phyloP scores from a whole-genome alignment of 1,140 invertebrate species.

The Drosophila teissieri region DNA sequence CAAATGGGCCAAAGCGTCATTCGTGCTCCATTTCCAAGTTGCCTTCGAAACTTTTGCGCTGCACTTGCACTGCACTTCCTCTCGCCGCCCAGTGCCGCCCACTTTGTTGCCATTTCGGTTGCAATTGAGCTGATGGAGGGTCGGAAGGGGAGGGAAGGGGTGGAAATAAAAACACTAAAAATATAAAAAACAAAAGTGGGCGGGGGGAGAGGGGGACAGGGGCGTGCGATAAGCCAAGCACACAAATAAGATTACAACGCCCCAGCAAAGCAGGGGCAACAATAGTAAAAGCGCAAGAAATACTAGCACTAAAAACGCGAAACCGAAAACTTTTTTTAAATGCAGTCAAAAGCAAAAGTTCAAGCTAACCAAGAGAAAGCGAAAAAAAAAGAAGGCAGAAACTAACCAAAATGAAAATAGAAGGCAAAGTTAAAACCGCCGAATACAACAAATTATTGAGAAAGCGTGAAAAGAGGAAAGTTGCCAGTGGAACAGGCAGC shows the following conservation, averaged over 20 bases:
- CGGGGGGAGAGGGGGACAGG: constrained; percentile 24
- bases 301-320: constrained; percentile 55
- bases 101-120: constrained; percentile 53
- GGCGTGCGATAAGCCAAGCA: constrained; percentile 71
- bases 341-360: constrained; percentile 70
- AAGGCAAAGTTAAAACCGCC: constrained; percentile 49
- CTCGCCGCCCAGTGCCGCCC: constrained; percentile 2
- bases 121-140: constrained; percentile 39
- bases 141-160: not conserved
- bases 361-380: constrained; percentile 23
- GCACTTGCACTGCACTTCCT: constrained; percentile 52
- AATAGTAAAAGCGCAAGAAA: constrained; percentile 41
- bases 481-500: constrained; percentile 8
- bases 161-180: constrained; percentile 29
- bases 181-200: constrained; percentile 14
- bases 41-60: constrained; percentile 58
- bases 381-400: not conserved
- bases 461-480: constrained; percentile 18
- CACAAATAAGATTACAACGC: constrained; percentile 69
- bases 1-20: constrained; percentile 59
- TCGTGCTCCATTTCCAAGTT: constrained; percentile 71
- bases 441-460: constrained; percentile 37
- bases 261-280: constrained; percentile 26
- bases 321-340: constrained; percentile 54
- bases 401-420: constrained; percentile 41